Conservation (phyloP, 2,888 invertebrate species). For the Tinea pellionella region DNA sequence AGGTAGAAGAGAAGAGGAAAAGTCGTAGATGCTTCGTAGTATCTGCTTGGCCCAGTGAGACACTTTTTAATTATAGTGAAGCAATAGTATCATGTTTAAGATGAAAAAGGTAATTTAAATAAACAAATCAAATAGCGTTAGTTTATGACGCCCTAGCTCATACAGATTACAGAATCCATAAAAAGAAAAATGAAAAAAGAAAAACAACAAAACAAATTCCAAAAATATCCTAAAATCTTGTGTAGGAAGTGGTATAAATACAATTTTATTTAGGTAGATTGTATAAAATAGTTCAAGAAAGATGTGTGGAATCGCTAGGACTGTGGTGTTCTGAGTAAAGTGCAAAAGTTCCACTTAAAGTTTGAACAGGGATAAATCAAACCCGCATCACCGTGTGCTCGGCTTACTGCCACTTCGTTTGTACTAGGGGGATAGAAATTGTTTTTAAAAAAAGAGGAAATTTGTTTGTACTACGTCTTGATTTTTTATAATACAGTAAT, state of each 20-base stretch:
- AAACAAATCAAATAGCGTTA: no score
- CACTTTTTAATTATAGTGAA: no score
- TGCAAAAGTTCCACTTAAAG: constrained; percentile 40
- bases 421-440: not conserved
- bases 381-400: constrained; percentile 32
- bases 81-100: no score
- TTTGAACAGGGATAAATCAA: constrained; percentile 43
- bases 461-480: not conserved
- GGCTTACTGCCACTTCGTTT: not conserved
- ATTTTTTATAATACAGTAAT: no score
- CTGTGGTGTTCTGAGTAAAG: constrained; percentile 21
- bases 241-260: not conserved
- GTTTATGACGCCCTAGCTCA: no score
- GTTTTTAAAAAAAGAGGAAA: not conserved
- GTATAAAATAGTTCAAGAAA: not conserved
- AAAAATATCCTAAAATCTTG: not conserved
- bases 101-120: no score
- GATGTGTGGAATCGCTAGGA: not conserved
- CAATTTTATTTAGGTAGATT: constrained; percentile 5
- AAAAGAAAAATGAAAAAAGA: not conserved
- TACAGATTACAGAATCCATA: not conserved
- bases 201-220: not conserved
- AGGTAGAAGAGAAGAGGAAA: no score
- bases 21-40: no score
- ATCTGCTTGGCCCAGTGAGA: no score